These are phyloP conservation scores for Ectemnius lituratus DNA, from an alignment of 2,888 invertebrate species.

Conservation along the genomic window DNA sequence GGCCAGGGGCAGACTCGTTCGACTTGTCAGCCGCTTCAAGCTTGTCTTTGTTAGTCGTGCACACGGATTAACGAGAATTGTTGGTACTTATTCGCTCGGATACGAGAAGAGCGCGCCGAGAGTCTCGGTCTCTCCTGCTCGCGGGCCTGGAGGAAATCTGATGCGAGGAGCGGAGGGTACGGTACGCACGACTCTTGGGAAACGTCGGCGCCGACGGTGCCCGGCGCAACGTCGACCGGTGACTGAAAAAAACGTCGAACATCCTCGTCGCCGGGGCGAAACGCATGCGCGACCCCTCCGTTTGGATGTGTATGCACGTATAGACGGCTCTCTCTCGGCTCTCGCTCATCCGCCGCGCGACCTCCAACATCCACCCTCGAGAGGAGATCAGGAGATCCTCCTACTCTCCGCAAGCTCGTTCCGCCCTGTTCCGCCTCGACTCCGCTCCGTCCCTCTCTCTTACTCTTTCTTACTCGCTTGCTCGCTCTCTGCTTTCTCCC, in stretches of 20 bases:
- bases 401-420: slow-evolving; percentile 28
- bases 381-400: slow-evolving; percentile 52
- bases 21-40: background rate
- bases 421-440: background rate
- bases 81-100: background rate
- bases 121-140: slow-evolving; percentile 14
- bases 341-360: slow-evolving; percentile 45
- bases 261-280: slow-evolving; percentile 50
- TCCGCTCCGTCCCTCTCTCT: slow-evolving; percentile 7
- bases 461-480: background rate
- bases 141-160: slow-evolving; percentile 16
- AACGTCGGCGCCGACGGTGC: slow-evolving; percentile 57
- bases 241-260: slow-evolving; percentile 74
- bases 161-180: slow-evolving; percentile 3
- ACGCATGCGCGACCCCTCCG: slow-evolving; percentile 63
- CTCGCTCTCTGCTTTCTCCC: slow-evolving; percentile 17
- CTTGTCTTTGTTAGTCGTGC: background rate
- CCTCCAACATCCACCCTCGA: slow-evolving; percentile 56
- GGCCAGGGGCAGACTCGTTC: slow-evolving; percentile 12
- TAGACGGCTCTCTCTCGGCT: no score
- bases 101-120: background rate
- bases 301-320: slow-evolving; percentile 26
- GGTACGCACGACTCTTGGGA: slow-evolving; percentile 20
- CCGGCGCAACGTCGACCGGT: slow-evolving; percentile 74
- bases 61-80: background rate